Conservation (phyloP, 2,113 vertebrate species). For the Carlito syrichta region DNA sequence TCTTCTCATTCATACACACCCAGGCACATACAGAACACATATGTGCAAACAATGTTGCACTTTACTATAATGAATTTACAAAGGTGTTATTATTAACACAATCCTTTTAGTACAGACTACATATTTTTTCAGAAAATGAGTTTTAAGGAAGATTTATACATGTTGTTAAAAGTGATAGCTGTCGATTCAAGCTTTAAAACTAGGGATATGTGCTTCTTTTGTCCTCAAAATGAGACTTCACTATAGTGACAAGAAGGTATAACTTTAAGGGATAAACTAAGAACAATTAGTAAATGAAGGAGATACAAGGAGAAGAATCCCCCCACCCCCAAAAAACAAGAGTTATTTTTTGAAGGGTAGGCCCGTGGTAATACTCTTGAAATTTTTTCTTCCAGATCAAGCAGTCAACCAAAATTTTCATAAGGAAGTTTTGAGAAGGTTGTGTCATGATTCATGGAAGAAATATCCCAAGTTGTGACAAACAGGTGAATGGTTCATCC, state of each 20-base stretch:
- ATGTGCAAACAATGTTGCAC: neutral
- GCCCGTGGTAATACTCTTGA: no score
- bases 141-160: neutral
- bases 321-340: no score
- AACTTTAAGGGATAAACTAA: neutral
- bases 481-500: no score
- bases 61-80: neutral
- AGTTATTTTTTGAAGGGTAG: no score
- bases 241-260: neutral
- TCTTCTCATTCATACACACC: neutral
- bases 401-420: no score
- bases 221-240: neutral
- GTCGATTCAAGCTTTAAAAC: neutral
- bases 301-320: no score
- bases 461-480: no score
- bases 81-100: neutral
- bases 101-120: neutral
- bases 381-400: no score
- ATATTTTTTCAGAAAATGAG: neutral
- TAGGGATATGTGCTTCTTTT: neutral
- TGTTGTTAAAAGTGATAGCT: neutral
- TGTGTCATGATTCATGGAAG: no score
- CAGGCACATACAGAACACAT: neutral
- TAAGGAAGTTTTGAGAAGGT: no score
- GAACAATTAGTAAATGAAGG: neutral